Conservation (phyloP, 2,113 vertebrate genomes). For the Thymallus thymallus region DNA sequence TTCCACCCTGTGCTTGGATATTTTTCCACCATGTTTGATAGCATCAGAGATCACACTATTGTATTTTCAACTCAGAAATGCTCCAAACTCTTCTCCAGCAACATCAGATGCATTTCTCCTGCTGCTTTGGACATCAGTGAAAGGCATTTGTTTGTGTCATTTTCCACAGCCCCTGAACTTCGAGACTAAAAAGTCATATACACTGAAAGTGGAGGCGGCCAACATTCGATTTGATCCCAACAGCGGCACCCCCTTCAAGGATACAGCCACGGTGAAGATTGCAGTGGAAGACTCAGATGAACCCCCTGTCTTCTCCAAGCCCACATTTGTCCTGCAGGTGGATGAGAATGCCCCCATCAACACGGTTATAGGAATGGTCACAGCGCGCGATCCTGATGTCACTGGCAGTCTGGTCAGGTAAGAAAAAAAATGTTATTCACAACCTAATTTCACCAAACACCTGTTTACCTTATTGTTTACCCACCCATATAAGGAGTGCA, state of each 20-base stretch:
- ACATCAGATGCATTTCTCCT: constrained; percentile 61
- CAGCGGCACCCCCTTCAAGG: constrained; percentile 86
- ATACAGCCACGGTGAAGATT: constrained; percentile 89
- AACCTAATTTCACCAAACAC: not conserved
- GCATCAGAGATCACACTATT: constrained; percentile 30
- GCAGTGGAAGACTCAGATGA: constrained; percentile 91
- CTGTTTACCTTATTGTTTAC: not conserved
- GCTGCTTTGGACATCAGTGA: constrained; percentile 66
- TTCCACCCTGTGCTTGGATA: constrained; percentile 19
- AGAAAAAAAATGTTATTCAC: constrained; percentile 9
- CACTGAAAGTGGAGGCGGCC: constrained; percentile 89
- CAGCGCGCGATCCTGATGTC: constrained; percentile 86
- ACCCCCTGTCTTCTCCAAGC: constrained; percentile 87
- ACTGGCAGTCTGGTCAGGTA: constrained; percentile 89
- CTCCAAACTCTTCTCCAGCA: constrained; percentile 67
- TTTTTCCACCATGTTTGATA: not conserved
- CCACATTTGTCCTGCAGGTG: constrained; percentile 87
- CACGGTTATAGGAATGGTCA: constrained; percentile 87
- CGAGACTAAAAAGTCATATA: constrained; percentile 90
- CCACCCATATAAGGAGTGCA: not conserved
- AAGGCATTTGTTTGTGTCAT: constrained; percentile 54
- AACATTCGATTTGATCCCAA: constrained; percentile 85
- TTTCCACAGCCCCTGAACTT: constrained; percentile 89
- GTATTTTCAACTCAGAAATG: constrained; percentile 63
- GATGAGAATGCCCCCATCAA: constrained; percentile 91